Base-by-base conservation (phyloP, 2,888 invertebrate species). In the Labia minor region DNA sequence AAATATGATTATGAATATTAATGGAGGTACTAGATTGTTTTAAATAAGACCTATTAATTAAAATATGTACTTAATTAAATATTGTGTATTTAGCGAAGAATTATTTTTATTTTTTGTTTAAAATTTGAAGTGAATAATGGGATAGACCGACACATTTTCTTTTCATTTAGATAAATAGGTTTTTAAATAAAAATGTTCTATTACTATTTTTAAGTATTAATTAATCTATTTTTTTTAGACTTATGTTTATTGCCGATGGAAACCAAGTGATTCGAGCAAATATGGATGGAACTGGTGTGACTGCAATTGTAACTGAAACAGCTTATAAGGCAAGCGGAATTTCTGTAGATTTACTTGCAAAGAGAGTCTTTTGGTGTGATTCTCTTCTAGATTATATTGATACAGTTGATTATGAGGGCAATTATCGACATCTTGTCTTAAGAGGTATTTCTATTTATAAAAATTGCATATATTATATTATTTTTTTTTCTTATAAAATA, bases 281-380 rank as follows among this genome's bases (percentile, higher is more conserved):
- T 74, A 96, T 97, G 96, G 96, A 96, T 76, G 96, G 96, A 1
- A 91, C 92, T 0, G 86, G 89, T 73, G 82, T 89, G 0, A 83
- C 85, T 62, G 86, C 92, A 0, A 88, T 98, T 49, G 90, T 95
- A 0, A 89, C 91, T 0, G 93, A 94, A 74, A 95, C 95, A 0
- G 90, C 96, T 0, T 94, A 96, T 77, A 92, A 93, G 77, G 96
- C 96, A 0, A 90, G 92, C 1, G 95, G 95, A 1, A 86, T 97
- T 10, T 86, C 95, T 0, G 87, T 95, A 0, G 97, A 98, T 77
- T 87, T 91, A n/a, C 88, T 94, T 20, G 87, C 90, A 0, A 87
- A 90, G 73, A 80, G 97, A 65, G 86, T 99, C 6, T 97, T 92
- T 79, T 98, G 97, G 96, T 95, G 96, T 74, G 98, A 99, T 77